phyloP scores from a whole-genome alignment of 2,113 vertebrate species.

The Eudorcas thomsonii region DNA sequence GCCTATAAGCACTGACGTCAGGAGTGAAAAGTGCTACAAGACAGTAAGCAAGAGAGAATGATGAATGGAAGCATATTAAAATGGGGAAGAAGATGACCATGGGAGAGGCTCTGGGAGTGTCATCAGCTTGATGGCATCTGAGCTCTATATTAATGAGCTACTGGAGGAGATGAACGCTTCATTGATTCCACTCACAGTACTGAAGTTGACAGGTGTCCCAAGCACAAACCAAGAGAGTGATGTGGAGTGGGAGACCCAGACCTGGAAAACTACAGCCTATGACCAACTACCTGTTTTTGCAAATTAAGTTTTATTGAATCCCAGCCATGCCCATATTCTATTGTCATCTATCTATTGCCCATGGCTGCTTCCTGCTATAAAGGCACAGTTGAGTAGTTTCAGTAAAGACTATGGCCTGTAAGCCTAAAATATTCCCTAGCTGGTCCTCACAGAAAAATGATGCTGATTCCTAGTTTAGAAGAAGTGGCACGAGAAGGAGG shows the following conservation, averaged over 20 bases:
- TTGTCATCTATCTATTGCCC: not conserved
- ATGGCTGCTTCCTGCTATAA: not conserved
- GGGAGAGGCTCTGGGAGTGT: not conserved
- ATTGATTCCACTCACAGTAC: not conserved
- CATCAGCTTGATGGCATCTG: constrained; percentile 26
- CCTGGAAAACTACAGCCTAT: not conserved
- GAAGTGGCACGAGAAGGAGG: not conserved
- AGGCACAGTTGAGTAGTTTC: not conserved
- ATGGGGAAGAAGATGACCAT: constrained; percentile 41
- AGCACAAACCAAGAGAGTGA: not conserved
- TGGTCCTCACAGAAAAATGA: not conserved
- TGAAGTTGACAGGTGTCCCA: not conserved
- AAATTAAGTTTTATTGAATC: not conserved
- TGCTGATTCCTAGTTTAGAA: not conserved
- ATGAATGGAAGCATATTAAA: constrained; percentile 54
- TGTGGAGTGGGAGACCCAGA: not conserved
- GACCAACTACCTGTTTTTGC: not conserved
- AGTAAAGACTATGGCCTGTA: not conserved
- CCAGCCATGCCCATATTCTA: not conserved
- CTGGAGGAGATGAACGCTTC: not conserved
- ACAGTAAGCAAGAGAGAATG: constrained; percentile 64
- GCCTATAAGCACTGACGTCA: constrained; percentile 45
- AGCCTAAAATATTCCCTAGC: not conserved
- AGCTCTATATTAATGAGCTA: constrained; percentile 64
- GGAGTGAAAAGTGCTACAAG: constrained; percentile 58